Conservation (phyloP, 2,888 invertebrate species). For the Alentia gelatinosa region DNA sequence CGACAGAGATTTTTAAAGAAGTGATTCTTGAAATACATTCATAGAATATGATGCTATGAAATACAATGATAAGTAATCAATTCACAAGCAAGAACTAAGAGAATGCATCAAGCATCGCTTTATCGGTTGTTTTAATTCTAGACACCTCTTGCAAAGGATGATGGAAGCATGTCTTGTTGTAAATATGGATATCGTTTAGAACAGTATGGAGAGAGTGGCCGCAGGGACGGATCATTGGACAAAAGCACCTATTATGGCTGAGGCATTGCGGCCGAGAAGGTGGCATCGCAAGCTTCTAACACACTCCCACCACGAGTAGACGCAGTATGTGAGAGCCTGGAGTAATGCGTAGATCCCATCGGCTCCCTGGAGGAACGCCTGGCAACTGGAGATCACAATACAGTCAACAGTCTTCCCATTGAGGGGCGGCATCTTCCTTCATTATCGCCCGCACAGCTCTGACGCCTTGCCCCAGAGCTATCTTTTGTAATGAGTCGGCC, state of each 20-base stretch:
- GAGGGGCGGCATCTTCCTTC: background rate
- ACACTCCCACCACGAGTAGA: background rate
- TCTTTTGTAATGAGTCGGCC: constrained; percentile 3
- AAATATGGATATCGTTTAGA: background rate
- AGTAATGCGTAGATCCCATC: background rate
- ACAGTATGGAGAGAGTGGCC: background rate
- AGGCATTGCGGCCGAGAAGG: background rate
- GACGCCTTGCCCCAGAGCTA: background rate
- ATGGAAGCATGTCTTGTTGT: background rate
- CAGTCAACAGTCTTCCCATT: background rate
- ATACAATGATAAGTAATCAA: too few relatives aligned
- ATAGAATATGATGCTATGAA: too few relatives aligned
- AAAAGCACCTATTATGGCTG: constrained; percentile 14
- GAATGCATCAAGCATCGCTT: too few relatives aligned
- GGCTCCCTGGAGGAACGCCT: background rate
- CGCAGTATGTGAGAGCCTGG: background rate
- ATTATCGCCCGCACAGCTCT: background rate
- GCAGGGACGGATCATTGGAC: background rate
- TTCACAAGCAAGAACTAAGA: too few relatives aligned
- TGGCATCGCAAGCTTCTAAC: background rate
- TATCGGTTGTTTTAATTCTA: too few relatives aligned
- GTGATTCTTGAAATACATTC: too few relatives aligned
- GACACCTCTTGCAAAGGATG: background rate
- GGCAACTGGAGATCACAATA: background rate
- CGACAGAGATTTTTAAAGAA: too few relatives aligned